These are phyloP conservation scores for Harpalus rufipes DNA, from an alignment of 2,888 invertebrate species.

Conservation along the genomic window DNA sequence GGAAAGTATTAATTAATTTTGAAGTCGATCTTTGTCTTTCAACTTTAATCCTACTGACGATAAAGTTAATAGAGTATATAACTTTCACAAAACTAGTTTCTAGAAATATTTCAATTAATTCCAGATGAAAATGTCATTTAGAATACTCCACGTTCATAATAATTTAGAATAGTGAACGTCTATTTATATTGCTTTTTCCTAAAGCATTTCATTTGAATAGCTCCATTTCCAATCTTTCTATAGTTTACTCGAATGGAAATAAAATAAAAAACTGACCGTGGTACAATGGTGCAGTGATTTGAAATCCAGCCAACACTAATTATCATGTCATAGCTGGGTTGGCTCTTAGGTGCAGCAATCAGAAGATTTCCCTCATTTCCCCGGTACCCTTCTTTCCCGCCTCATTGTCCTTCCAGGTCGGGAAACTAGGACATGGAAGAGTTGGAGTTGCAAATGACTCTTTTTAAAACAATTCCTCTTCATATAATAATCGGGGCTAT, in stretches of 20 bases:
- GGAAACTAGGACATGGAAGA: slow-evolving; percentile 8
- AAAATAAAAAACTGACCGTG: neutral
- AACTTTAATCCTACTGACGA: too few species aligned
- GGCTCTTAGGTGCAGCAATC: slow-evolving; percentile 35
- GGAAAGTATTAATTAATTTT: too few species aligned
- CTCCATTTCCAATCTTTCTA: neutral
- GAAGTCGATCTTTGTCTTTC: too few species aligned
- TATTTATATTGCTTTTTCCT: neutral
- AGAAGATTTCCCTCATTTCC: slow-evolving; percentile 37
- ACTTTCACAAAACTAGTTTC: too few species aligned
- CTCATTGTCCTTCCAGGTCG: slow-evolving; percentile 15
- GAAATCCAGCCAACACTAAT: slow-evolving; percentile 48
- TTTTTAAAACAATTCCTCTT: neutral
- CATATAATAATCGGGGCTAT: neutral
- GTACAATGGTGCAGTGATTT: slow-evolving; percentile 1
- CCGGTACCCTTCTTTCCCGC: neutral
- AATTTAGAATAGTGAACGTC: neutral
- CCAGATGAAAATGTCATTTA: neutral
- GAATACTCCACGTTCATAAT: neutral
- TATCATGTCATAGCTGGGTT: slow-evolving; percentile 17
- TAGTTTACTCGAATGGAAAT: neutral
- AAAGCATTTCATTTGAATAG: neutral
- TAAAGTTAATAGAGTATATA: too few species aligned
- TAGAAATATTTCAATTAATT: neutral
- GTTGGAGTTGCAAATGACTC: neutral